Evolutionary conservation across 2,797 vertebrate genomes (phyloP).

Genomic region (Tinamus major): DNA sequence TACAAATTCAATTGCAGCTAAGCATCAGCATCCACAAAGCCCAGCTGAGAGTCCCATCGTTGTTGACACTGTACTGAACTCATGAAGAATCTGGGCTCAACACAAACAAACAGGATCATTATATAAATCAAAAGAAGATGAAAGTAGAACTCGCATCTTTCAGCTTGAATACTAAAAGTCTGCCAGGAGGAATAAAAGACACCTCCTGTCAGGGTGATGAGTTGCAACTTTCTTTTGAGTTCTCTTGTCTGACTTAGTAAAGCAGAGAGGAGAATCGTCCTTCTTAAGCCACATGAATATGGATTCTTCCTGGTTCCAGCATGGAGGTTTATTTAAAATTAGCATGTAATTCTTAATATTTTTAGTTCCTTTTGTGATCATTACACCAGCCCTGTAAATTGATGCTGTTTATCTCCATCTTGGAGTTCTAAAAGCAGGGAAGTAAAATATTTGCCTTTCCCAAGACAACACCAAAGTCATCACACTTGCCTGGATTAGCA

Average conservation of each 20-base stretch:
- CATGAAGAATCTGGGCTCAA: slow-evolving; percentile 19
- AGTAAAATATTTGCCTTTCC: background rate
- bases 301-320: background rate
- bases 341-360: background rate
- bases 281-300: background rate
- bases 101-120: slow-evolving; percentile 48
- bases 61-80: slow-evolving; percentile 66
- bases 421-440: background rate
- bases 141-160: slow-evolving; percentile 58
- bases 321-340: slow-evolving; percentile 1
- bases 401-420: background rate
- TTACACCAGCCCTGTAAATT: background rate
- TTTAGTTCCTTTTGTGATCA: background rate
- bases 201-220: slow-evolving; percentile 35
- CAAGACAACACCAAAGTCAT: slow-evolving; percentile 8
- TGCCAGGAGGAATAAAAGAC: slow-evolving; percentile 47
- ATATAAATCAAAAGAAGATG: slow-evolving; percentile 69
- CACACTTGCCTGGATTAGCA: slow-evolving; percentile 13
- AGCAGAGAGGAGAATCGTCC: background rate
- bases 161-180: slow-evolving; percentile 29
- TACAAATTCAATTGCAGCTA: slow-evolving; percentile 41
- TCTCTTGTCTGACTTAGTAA: slow-evolving; percentile 4
- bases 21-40: slow-evolving; percentile 21
- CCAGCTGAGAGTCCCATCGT: slow-evolving; percentile 24
- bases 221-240: slow-evolving; percentile 28